Evolutionary conservation across 1,140 invertebrate species (phyloP).

Genomic region (Drosophila nannoptera): DNA sequence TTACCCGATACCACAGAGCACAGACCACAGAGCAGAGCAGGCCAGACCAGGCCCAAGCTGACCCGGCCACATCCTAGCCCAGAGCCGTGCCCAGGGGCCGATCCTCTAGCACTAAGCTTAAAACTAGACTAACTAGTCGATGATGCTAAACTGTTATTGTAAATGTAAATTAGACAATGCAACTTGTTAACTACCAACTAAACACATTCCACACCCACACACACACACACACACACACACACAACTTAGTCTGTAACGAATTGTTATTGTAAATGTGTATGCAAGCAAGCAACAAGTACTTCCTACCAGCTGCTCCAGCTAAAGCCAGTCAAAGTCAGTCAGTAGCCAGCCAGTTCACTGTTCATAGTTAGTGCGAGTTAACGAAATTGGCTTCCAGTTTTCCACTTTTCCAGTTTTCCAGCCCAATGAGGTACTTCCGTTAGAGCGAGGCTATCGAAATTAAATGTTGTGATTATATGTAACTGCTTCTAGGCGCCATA

Average conservation of each 20-base stretch:
- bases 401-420: background rate
- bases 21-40: constrained; percentile 10
- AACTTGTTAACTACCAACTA: constrained; percentile 63
- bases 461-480: constrained; percentile 73
- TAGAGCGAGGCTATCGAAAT: constrained; percentile 50
- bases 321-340: constrained; percentile 3
- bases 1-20: constrained; percentile 2
- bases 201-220: constrained; percentile 13
- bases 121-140: constrained; percentile 27
- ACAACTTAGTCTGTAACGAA: constrained; percentile 34
- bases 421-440: constrained; percentile 31
- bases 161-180: constrained; percentile 73
- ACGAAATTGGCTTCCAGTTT: constrained; percentile 44
- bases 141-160: constrained; percentile 61
- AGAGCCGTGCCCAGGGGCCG: background rate
- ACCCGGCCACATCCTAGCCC: background rate
- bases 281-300: constrained; percentile 46
- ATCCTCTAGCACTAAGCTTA: constrained; percentile 39
- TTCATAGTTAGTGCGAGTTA: constrained; percentile 44
- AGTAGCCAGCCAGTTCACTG: constrained; percentile 30
- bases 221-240: constrained; percentile 29
- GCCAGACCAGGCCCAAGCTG: background rate
- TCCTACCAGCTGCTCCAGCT: constrained; percentile 34
- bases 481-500: constrained; percentile 64
- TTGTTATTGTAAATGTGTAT: constrained; percentile 49